phyloP scores from a whole-genome alignment of 2,888 invertebrate genomes.

The Cancer borealis region DNA sequence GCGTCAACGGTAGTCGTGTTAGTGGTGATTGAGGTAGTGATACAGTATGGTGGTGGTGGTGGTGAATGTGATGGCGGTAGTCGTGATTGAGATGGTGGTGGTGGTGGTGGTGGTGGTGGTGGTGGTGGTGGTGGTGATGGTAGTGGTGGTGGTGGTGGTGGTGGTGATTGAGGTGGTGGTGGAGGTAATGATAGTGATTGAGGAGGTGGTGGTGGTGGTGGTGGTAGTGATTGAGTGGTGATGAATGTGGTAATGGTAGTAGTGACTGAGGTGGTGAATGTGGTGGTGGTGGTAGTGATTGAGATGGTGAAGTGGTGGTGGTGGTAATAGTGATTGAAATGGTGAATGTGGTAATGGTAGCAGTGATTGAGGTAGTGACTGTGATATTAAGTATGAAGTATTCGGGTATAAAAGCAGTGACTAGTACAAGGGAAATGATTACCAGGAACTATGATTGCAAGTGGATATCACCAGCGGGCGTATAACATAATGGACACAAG shows the following conservation, averaged over 20 bases:
- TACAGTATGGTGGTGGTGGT: too few species aligned
- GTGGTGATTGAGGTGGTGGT: background rate
- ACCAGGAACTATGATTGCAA: too few species aligned
- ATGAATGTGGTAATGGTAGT: background rate
- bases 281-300: background rate
- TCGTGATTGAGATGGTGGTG: background rate
- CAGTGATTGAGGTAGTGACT: background rate
- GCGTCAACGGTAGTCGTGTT: too few species aligned
- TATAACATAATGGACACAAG: background rate
- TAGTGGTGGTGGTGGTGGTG: background rate
- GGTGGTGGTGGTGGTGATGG: background rate
- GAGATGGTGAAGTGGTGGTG: too few species aligned
- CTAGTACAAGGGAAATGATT: too few species aligned
- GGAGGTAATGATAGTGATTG: background rate
- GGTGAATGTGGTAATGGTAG: background rate
- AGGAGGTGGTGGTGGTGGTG: background rate
- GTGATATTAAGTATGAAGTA: background rate
- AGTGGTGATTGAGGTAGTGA: too few species aligned
- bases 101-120: background rate
- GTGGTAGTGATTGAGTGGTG: background rate
- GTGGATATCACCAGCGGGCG: background rate
- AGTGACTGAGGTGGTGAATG: background rate
- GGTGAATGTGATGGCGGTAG: too few species aligned
- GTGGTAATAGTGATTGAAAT: background rate
- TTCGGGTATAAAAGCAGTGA: background rate